Percentiles rank a stretch among this genome's conserved stretches.
These are phyloP conservation scores for Notarius quadriscutis DNA, from an alignment of 2,113 vertebrate genomes.

Conservation along the genomic window DNA sequence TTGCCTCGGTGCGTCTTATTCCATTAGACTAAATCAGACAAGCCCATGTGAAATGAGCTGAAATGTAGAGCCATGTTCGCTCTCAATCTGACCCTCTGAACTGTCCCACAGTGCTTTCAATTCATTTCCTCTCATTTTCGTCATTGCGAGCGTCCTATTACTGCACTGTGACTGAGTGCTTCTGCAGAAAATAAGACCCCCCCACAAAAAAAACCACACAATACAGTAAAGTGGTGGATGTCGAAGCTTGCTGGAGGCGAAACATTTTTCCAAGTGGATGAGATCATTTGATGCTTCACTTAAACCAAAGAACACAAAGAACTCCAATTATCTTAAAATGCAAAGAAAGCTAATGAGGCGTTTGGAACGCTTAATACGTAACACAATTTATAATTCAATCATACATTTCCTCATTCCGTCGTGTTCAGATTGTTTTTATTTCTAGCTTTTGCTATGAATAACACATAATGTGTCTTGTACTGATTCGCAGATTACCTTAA, in stretches of 20 bases:
- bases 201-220: too few species aligned
- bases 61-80: not conserved
- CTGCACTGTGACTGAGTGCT: not conserved
- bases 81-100: not conserved
- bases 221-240: not conserved
- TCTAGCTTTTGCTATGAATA: not conserved
- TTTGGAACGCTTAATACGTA: not conserved
- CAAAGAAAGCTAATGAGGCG: constrained; percentile 7
- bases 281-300: not conserved
- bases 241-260: not conserved
- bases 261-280: not conserved
- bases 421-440: not conserved
- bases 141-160: not conserved
- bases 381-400: not conserved
- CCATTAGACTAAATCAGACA: not conserved
- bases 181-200: not conserved
- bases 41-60: not conserved
- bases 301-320: not conserved
- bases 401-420: not conserved
- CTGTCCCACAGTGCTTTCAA: not conserved
- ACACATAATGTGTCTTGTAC: not conserved
- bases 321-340: constrained; percentile 1
- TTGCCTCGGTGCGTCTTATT: not conserved
- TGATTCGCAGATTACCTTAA: constrained; percentile 12
- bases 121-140: constrained; percentile 23